phyloP scores from a whole-genome alignment of 2,113 vertebrate species.

The Eulacestoma nigropectus region DNA sequence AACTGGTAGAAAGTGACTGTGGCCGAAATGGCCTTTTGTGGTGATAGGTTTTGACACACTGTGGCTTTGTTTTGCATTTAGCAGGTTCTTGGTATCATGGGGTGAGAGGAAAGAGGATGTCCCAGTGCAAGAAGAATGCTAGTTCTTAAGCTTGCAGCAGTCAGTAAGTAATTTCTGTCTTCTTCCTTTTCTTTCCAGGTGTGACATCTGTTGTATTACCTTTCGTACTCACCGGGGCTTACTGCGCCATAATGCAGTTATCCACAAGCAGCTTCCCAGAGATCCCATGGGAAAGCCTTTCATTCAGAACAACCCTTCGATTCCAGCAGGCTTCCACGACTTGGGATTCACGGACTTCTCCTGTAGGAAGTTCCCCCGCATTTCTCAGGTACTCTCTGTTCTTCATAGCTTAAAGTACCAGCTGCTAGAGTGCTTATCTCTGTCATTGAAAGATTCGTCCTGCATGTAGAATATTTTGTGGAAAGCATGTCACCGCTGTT shows the following conservation, averaged over 20 bases:
- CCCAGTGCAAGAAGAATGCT: background rate
- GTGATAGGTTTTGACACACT: background rate
- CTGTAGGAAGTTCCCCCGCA: slow-evolving; percentile 91
- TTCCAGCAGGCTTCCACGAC: slow-evolving; percentile 94
- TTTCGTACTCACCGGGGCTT: slow-evolving; percentile 92
- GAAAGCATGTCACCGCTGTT: background rate
- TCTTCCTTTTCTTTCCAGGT: slow-evolving; percentile 72
- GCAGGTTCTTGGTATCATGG: background rate
- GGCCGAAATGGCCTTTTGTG: background rate
- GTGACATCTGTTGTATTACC: slow-evolving; percentile 90
- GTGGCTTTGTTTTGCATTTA: background rate
- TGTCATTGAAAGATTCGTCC: background rate
- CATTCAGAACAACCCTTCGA: slow-evolving; percentile 97
- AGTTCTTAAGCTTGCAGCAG: background rate
- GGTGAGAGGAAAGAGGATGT: background rate
- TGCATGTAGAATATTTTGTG: background rate
- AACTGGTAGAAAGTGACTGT: background rate
- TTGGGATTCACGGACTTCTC: slow-evolving; percentile 98
- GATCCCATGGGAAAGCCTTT: slow-evolving; percentile 89
- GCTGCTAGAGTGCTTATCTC: background rate
- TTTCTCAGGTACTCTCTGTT: slow-evolving; percentile 85
- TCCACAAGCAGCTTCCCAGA: slow-evolving; percentile 92
- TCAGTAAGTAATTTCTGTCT: background rate
- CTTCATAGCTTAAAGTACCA: background rate
- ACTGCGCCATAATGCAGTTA: slow-evolving; percentile 88